Base-by-base conservation (phyloP, 2,797 vertebrate genomes). In the Rousettus madagascariensis region DNA sequence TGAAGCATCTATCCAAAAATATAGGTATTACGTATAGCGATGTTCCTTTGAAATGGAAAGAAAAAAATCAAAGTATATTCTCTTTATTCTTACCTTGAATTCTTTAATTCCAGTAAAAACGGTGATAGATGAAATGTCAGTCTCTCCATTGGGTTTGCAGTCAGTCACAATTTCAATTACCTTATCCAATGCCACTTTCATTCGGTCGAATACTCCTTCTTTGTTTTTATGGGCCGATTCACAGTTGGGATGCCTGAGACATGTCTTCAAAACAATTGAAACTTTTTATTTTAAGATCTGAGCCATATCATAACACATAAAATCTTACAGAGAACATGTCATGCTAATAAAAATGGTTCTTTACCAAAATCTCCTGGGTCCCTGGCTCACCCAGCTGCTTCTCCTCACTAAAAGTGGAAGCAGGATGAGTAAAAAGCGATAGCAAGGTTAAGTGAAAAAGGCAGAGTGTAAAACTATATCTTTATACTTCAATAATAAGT, bases 131-230 rank as follows among this genome's bases (percentile, higher is more conserved):
- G 99, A 98, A 94, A 98, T 86, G 97, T 99, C 99, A 90, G 97
- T 97, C 94, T 99, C 99, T 96, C 98, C 98, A 2, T 97, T 98
- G 97, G 98, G 98, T 96, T 99, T 98, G 2, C 99, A 98, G 97
- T 99, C 99, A 0, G 99, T 99, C 91, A 99, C 99, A 72, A 99
- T 99, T 97, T 99, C 99, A 96, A 99, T 99, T 96, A 99, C 99
- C 97, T 99, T 99, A 97, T 99, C 99, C 98, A 99, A 98, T 93
- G 99, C 99, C 65, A 99, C 98, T 96, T 99, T 99, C 99, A 99
- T 99, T 68, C 99, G 99, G 97, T 99, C 99, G 98, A 99, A 99
- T 90, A 99, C 99, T 1, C 99, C 99, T 78, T 99, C 99, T 98
- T 99, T 99, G 98, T 99, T 99, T 98, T 99, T 98, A 90, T 99